These are phyloP conservation scores for Subacronicta megacephala DNA, from an alignment of 2,888 invertebrate genomes.

Conservation along the genomic window DNA sequence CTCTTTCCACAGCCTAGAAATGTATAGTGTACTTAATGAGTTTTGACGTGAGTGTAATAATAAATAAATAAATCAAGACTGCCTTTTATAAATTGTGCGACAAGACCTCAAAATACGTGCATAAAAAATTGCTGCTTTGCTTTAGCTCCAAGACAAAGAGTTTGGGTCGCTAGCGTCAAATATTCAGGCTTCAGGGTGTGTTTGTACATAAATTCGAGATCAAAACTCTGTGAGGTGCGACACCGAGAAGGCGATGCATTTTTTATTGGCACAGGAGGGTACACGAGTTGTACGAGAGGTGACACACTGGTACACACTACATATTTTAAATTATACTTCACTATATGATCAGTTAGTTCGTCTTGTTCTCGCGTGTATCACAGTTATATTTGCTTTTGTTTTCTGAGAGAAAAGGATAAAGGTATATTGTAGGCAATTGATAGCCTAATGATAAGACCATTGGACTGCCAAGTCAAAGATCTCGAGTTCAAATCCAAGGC, in stretches of 20 bases:
- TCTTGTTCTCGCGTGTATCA: not conserved
- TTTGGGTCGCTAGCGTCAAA: conserved; percentile 33
- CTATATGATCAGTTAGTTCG: conserved; percentile 19
- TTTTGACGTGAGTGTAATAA: too few species aligned
- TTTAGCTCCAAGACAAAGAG: conserved; percentile 49
- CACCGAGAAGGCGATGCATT: conserved; percentile 42
- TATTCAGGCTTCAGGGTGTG: conserved; percentile 40
- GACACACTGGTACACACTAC: conserved; percentile 9
- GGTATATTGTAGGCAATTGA: too few species aligned
- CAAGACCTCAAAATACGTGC: not conserved
- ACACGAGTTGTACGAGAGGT: conserved; percentile 4
- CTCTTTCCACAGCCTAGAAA: too few species aligned
- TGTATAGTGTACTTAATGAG: too few species aligned
- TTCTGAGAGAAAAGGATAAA: too few species aligned
- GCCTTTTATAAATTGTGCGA: too few species aligned
- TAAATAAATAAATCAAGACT: too few species aligned
- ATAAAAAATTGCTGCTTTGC: conserved; percentile 30
- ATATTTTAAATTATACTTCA: conserved; percentile 35
- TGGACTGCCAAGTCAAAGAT: too few species aligned
- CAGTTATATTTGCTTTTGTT: conserved; percentile 11
- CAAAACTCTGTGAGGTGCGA: conserved; percentile 53
- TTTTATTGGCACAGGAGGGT: conserved; percentile 40
- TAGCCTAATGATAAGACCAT: too few species aligned
- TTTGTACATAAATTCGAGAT: conserved; percentile 51
- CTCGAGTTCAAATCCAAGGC: too few species aligned